Evolutionary conservation across 2,797 vertebrate genomes (phyloP).

Genomic region (Alosa sapidissima): DNA sequence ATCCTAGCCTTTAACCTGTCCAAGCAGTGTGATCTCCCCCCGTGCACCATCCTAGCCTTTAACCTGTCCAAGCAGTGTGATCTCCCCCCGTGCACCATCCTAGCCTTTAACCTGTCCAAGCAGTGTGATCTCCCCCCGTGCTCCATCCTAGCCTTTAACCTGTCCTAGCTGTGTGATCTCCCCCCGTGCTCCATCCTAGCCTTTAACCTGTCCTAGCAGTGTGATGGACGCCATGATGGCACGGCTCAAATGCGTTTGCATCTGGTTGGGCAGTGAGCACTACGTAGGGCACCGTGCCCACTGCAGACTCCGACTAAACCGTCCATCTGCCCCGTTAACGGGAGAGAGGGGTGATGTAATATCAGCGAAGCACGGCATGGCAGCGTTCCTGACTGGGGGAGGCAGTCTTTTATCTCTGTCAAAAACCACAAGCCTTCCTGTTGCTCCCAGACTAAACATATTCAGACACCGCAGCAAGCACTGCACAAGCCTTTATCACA

Average conservation of each 20-base stretch:
- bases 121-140: background rate
- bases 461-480: conserved; percentile 28
- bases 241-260: background rate
- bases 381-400: conserved; percentile 48
- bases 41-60: too few relatives aligned
- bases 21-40: background rate
- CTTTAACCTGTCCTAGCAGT: background rate
- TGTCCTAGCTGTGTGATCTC: too few relatives aligned
- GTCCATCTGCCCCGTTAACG: conserved; percentile 18
- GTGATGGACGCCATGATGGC: background rate
- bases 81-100: too few relatives aligned
- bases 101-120: background rate
- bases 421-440: conserved; percentile 58
- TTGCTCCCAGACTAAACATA: conserved; percentile 67
- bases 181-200: background rate
- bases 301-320: background rate
- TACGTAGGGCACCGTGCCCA: background rate
- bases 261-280: background rate
- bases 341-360: conserved; percentile 62
- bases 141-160: too few relatives aligned
- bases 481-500: conserved; percentile 34
- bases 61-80: background rate
- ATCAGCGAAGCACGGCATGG: conserved; percentile 45
- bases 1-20: background rate
- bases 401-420: conserved; percentile 63